Evolutionary conservation across 2,797 vertebrate species (phyloP).

Genomic region (Catamblyrhynchus diadema): DNA sequence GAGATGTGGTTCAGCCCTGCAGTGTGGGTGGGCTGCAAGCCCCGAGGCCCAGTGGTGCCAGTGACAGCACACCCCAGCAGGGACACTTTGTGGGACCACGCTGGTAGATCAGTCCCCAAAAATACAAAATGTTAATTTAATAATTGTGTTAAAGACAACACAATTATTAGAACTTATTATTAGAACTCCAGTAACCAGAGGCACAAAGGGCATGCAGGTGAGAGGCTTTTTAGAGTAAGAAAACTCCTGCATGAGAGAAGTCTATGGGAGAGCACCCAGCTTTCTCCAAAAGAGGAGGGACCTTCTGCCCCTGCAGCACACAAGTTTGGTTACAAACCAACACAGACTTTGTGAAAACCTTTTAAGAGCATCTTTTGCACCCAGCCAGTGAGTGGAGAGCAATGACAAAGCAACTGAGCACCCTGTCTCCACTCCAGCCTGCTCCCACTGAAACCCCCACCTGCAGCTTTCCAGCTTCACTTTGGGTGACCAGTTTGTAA

Average conservation of each 20-base stretch:
- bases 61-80: background rate
- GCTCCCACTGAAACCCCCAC: background rate
- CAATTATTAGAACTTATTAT: too few species aligned
- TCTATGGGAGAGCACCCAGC: background rate
- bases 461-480: background rate
- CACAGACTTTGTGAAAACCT: rapidly evolving
- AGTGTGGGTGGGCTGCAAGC: background rate
- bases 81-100: rapidly evolving
- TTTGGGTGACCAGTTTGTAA: background rate
- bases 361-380: background rate
- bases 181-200: background rate
- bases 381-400: background rate
- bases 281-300: background rate
- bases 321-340: background rate
- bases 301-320: background rate
- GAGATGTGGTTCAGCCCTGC: background rate
- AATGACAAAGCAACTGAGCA: background rate
- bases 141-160: background rate
- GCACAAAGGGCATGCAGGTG: rapidly evolving
- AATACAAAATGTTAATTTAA: rapidly evolving
- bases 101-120: background rate
- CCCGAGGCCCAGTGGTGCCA: background rate
- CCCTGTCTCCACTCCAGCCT: background rate
- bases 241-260: background rate
- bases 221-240: background rate